Conservation (phyloP, 2,113 vertebrate genomes). For the Tenrec ecaudatus region DNA sequence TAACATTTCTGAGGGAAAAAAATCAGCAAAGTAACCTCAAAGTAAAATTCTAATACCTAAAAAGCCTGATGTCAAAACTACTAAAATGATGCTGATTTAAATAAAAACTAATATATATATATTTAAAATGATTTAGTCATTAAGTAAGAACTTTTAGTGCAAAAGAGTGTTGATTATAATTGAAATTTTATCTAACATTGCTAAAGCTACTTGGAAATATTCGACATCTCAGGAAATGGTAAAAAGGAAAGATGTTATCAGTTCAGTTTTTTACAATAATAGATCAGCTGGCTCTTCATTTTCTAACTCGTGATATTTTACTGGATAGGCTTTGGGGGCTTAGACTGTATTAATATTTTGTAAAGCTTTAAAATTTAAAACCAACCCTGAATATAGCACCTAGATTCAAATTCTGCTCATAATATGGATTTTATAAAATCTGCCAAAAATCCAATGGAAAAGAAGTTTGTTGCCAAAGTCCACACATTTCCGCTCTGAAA, state of each 20-base stretch:
- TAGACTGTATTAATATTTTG: slow-evolving; percentile 73
- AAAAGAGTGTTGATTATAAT: slow-evolving; percentile 30
- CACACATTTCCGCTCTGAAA: slow-evolving; percentile 70
- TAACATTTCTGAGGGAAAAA: neutral
- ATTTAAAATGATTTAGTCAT: neutral
- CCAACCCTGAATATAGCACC: slow-evolving; percentile 46
- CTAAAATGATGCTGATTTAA: neutral
- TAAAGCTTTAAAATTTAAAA: slow-evolving; percentile 74
- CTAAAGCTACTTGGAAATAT: neutral
- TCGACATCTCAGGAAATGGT: slow-evolving; percentile 47
- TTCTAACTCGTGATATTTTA: slow-evolving; percentile 65
- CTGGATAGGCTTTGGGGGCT: slow-evolving; percentile 1
- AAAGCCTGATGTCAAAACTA: too few relatives aligned
- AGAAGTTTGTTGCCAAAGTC: slow-evolving; percentile 63
- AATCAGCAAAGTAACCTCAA: neutral
- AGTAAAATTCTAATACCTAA: too few relatives aligned
- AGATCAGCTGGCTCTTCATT: slow-evolving; percentile 31
- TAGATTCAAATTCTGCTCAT: slow-evolving; percentile 59
- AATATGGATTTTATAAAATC: slow-evolving; percentile 53
- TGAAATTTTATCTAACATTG: slow-evolving; percentile 12
- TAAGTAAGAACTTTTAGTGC: neutral
- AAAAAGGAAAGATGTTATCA: slow-evolving; percentile 50
- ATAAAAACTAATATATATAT: slow-evolving; percentile 8
- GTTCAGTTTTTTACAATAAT: slow-evolving; percentile 63
- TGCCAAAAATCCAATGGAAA: slow-evolving; percentile 60